Conservation (phyloP, 2,797 vertebrate species). For the Neosilurus hyrtlii region DNA sequence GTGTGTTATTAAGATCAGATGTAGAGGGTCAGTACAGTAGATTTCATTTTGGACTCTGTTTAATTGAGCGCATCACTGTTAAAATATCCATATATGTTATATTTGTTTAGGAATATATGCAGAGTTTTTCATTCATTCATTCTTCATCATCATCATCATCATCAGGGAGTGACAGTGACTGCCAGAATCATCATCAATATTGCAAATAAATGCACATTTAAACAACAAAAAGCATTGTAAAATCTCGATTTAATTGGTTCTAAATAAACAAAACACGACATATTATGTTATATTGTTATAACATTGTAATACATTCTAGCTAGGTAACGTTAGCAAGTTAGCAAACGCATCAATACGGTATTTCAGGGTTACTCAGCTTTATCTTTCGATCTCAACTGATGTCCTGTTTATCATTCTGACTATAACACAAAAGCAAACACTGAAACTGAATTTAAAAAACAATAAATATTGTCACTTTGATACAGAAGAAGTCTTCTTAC, state of each 20-base stretch:
- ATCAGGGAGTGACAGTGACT: background rate
- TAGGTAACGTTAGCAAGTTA: constrained; percentile 46
- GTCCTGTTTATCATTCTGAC: background rate
- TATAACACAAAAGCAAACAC: background rate
- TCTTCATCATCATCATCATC: constrained; percentile 19
- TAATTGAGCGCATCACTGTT: background rate
- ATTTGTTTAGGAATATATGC: background rate
- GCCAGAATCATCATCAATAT: background rate
- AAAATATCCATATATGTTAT: background rate
- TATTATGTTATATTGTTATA: background rate
- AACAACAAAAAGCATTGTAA: background rate
- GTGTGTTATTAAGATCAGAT: background rate
- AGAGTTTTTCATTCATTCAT: background rate
- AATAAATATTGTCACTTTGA: background rate
- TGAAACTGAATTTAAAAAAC: background rate
- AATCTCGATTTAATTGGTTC: background rate
- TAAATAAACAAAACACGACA: background rate
- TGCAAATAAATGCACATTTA: background rate
- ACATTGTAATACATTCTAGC: constrained; percentile 26
- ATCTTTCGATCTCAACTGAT: background rate
- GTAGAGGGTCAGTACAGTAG: background rate
- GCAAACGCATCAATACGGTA: constrained; percentile 33
- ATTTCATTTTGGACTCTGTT: background rate
- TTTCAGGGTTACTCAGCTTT: background rate
- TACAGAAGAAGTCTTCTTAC: constrained; percentile 62